Conservation (phyloP, 2,888 invertebrate species). For the Ectemnius cavifrons region DNA sequence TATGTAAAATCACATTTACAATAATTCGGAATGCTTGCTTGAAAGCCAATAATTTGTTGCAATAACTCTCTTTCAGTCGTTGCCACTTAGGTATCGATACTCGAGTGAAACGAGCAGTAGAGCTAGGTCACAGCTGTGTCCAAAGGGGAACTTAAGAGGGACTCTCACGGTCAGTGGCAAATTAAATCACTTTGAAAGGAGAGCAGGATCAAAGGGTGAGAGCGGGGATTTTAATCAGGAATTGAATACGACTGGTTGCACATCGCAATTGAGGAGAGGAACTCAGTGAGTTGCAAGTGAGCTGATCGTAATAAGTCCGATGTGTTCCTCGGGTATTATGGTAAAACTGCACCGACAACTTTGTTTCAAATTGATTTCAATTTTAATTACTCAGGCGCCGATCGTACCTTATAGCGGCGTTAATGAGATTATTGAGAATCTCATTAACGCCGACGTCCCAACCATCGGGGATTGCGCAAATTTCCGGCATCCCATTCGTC, state of each 20-base stretch:
- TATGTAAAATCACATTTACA: too few relatives aligned
- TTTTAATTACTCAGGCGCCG: slow-evolving; percentile 36
- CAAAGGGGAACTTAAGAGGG: too few relatives aligned
- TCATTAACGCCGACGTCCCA: slow-evolving; percentile 29
- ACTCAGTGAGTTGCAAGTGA: background rate
- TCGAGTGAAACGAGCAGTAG: too few relatives aligned
- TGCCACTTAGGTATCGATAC: too few relatives aligned
- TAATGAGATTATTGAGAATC: slow-evolving; percentile 38
- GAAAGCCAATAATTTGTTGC: too few relatives aligned
- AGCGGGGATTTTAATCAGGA: slow-evolving; percentile 4
- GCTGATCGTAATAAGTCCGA: background rate
- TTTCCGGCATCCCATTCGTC: too few relatives aligned
- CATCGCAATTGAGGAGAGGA: background rate
- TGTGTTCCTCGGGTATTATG: background rate
- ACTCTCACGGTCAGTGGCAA: background rate
- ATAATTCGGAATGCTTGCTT: too few relatives aligned
- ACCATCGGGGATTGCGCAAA: slow-evolving; percentile 1
- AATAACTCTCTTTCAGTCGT: too few relatives aligned
- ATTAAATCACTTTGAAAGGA: background rate
- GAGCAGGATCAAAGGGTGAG: background rate
- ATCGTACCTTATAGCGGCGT: slow-evolving; percentile 23
- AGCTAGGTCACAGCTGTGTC: too few relatives aligned
- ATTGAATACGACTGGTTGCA: slow-evolving; percentile 9
- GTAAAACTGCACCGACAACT: background rate
- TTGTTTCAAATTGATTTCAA: slow-evolving; percentile 32